phyloP scores from a whole-genome alignment of 64 coral and sea anemone species.

The Stylophora pistillata region DNA sequence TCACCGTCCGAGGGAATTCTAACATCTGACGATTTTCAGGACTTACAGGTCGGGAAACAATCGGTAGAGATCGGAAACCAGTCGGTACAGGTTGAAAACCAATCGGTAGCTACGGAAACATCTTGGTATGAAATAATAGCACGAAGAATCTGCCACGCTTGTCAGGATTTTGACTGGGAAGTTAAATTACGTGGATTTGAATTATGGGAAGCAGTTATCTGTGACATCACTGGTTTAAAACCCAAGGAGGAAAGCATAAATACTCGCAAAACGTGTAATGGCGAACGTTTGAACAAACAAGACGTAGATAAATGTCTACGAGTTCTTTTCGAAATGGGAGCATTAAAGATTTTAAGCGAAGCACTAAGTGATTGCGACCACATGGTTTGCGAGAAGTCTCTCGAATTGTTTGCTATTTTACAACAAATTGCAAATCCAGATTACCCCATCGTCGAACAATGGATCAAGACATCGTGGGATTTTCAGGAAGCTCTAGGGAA shows the following conservation, averaged over 20 bases:
- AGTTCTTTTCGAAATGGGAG: slow-evolving; percentile 37
- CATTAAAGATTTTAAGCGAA: slow-evolving; percentile 40
- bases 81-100: not conserved
- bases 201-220: slow-evolving; percentile 60
- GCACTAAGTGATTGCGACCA: slow-evolving; percentile 75
- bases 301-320: not conserved
- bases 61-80: not conserved
- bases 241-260: not conserved
- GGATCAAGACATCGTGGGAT: not conserved
- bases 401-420: slow-evolving; percentile 48
- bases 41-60: not conserved
- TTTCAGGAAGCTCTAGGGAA: not conserved
- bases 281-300: not conserved
- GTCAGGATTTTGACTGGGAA: slow-evolving; percentile 94
- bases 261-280: not conserved
- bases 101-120: not conserved
- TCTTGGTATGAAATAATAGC: not conserved
- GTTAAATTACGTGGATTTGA: slow-evolving; percentile 80
- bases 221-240: not conserved
- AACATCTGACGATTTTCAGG: not conserved
- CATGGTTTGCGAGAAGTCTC: slow-evolving; percentile 76
- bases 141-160: slow-evolving; percentile 34
- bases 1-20: not conserved
- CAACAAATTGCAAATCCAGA: slow-evolving; percentile 8
- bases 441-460: not conserved